Evolutionary conservation across 2,113 vertebrate species (phyloP).

Genomic region (Mus pahari): DNA sequence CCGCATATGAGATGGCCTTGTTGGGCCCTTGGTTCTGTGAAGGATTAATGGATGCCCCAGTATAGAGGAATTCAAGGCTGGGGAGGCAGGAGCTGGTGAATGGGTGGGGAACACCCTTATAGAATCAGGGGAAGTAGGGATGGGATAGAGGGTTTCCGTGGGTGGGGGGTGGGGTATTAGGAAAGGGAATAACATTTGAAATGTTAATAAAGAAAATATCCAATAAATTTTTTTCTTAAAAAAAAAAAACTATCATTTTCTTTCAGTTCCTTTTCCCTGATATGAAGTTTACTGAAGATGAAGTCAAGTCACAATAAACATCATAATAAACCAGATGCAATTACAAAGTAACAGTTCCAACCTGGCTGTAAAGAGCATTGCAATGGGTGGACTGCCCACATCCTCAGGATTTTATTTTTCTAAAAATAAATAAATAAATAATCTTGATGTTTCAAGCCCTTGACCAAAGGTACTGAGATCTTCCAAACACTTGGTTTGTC

Average conservation of each 20-base stretch:
- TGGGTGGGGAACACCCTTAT: no score
- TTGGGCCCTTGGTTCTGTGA: no score
- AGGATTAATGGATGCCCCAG: no score
- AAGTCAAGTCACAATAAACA: conserved; percentile 58
- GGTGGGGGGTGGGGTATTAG: no score
- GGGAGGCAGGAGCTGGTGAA: no score
- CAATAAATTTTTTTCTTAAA: no score
- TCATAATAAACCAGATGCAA: conserved; percentile 24
- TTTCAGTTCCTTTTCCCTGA: conserved; percentile 22
- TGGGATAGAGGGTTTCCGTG: no score
- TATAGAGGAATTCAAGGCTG: no score
- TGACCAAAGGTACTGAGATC: conserved; percentile 1
- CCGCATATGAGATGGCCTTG: no score
- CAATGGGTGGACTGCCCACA: not conserved
- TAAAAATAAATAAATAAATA: conserved; percentile 47
- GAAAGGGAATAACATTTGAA: no score
- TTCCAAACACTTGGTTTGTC: conserved; percentile 46
- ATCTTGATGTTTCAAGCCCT: conserved; percentile 21
- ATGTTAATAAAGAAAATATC: no score
- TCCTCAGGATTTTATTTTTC: conserved; percentile 22
- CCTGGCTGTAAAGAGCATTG: not conserved
- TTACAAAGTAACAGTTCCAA: not conserved
- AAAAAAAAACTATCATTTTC: conserved; percentile 24
- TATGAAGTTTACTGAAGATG: conserved; percentile 46
- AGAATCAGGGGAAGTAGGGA: no score